Percentiles rank a stretch among this genome's conserved stretches.
Evolutionary conservation across 2,797 vertebrate genomes (phyloP).

Genomic region (Rhabdophis nuchalis): DNA sequence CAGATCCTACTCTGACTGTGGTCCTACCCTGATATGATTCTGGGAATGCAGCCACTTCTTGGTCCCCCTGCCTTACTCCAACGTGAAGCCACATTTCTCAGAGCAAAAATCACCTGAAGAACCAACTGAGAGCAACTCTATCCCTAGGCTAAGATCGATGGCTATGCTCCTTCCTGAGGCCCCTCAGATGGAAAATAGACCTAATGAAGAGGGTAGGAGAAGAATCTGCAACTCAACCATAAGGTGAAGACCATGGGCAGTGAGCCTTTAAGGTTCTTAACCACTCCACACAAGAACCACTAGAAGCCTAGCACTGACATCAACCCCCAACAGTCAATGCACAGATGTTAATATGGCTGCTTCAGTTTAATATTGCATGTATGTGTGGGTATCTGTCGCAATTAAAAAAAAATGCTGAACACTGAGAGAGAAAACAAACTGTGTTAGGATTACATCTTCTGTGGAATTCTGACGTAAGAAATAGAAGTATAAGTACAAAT

Average conservation of each 20-base stretch:
- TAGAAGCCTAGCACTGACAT: neutral
- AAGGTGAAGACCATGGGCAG: neutral
- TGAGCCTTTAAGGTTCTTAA: neutral
- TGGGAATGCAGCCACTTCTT: neutral
- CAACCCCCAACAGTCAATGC: neutral
- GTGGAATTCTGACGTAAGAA: neutral
- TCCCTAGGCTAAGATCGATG: neutral
- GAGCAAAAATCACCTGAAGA: neutral
- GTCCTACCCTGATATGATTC: neutral
- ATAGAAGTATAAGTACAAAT: neutral
- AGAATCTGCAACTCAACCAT: neutral
- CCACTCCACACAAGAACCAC: neutral
- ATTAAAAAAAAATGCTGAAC: neutral
- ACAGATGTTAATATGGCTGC: neutral
- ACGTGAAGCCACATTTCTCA: neutral
- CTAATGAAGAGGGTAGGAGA: neutral
- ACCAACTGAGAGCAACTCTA: neutral
- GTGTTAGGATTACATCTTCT: neutral
- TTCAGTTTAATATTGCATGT: neutral
- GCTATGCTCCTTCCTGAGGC: neutral
- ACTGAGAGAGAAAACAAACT: neutral
- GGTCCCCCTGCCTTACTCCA: neutral
- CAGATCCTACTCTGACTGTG: neutral
- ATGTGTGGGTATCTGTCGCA: neutral
- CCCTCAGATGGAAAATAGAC: neutral